A percentile compares a stretch with the other conserved stretches of the same genome.
Conservation (phyloP, 2,797 vertebrate species). For the Lithobates sylvaticus region DNA sequence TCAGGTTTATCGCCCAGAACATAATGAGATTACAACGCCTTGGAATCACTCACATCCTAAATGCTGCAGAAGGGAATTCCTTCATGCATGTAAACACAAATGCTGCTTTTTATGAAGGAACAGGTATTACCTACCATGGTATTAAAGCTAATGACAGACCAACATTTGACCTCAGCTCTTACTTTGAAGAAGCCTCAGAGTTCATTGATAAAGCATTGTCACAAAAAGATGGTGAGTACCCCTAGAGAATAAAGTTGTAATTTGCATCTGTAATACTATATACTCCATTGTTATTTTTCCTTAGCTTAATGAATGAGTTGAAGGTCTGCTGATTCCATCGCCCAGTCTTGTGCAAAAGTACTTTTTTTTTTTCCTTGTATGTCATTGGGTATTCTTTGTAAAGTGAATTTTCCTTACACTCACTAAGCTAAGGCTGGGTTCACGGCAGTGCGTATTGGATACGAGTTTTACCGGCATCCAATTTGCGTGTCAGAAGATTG, state of each 20-base stretch:
- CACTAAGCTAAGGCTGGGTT: no score
- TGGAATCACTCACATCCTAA: conserved; percentile 94
- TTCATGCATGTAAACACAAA: conserved; percentile 99
- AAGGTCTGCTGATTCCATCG: no score
- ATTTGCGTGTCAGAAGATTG: no score
- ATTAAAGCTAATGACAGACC: conserved; percentile 93
- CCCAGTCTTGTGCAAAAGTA: no score
- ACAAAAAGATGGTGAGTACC: conserved; percentile 90
- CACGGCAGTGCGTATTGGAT: no score
- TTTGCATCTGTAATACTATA: background rate
- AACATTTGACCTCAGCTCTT: conserved; percentile 92
- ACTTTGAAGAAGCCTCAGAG: conserved; percentile 94
- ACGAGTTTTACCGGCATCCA: no score
- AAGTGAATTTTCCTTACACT: no score
- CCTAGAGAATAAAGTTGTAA: background rate
- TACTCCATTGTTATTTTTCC: no score
- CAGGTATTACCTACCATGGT: conserved; percentile 92
- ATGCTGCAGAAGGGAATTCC: conserved; percentile 93
- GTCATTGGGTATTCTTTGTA: no score
- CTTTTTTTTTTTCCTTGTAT: no score
- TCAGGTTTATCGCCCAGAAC: conserved; percentile 93
- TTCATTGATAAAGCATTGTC: conserved; percentile 93
- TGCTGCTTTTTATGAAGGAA: conserved; percentile 90
- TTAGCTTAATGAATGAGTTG: no score
- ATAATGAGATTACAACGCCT: conserved; percentile 88